These are phyloP conservation scores for Eurystomus glaucurus DNA, from an alignment of 2,797 vertebrate genomes.

Conservation along the genomic window DNA sequence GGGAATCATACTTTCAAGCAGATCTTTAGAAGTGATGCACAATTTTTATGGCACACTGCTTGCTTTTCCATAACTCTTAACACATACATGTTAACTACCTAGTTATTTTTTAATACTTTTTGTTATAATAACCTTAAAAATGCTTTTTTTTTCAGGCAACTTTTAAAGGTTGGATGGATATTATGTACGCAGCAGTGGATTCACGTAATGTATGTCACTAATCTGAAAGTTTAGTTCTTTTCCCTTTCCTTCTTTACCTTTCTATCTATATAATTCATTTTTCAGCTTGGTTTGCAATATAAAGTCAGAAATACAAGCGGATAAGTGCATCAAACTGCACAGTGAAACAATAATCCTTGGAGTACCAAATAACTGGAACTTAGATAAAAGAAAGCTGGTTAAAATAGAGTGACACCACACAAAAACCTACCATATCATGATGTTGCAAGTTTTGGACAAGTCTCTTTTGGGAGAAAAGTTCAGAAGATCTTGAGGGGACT, in stretches of 20 bases:
- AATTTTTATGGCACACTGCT: background rate
- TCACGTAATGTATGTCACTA: slow-evolving; percentile 51
- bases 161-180: slow-evolving; percentile 85
- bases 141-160: slow-evolving; percentile 75
- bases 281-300: background rate
- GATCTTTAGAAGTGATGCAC: background rate
- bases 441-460: background rate
- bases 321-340: background rate
- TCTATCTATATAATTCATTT: background rate
- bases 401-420: background rate
- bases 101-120: background rate
- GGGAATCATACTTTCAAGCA: background rate
- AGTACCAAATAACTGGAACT: background rate
- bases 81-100: background rate
- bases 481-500: background rate
- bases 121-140: background rate
- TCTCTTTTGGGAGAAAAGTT: background rate
- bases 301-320: background rate
- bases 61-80: background rate
- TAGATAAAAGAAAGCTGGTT: background rate
- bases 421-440: background rate
- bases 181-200: slow-evolving; percentile 84
- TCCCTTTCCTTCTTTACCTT: background rate
- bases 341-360: background rate
- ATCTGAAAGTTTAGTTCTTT: background rate